Evolutionary conservation across 1,140 invertebrate species (phyloP).

Genomic region (Calliphora vicina): DNA sequence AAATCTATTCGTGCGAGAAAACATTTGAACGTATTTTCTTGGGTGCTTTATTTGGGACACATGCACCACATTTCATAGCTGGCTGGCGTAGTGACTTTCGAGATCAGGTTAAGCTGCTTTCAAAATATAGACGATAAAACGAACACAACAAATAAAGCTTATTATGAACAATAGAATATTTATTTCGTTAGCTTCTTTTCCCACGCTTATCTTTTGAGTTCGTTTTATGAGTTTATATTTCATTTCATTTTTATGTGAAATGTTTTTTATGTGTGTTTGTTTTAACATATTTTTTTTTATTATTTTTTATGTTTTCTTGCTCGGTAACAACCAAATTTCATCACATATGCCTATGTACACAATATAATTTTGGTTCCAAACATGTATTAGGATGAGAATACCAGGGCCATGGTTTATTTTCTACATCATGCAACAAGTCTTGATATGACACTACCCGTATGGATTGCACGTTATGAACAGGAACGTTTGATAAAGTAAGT

Average conservation of each 20-base stretch:
- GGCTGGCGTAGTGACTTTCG: conserved; percentile 86
- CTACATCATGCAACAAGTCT: conserved; percentile 73
- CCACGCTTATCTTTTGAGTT: too few relatives aligned
- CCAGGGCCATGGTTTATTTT: conserved; percentile 78
- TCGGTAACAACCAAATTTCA: not conserved
- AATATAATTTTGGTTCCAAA: not conserved
- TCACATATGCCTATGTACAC: not conserved
- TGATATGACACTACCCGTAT: conserved; percentile 55
- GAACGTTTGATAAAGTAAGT: conserved; percentile 59
- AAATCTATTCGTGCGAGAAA: conserved; percentile 79
- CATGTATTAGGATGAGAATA: conserved; percentile 72
- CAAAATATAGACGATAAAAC: not conserved
- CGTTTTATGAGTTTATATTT: not conserved
- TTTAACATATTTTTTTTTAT: not conserved
- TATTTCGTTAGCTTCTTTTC: not conserved
- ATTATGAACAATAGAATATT: not conserved
- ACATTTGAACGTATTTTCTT: conserved; percentile 82
- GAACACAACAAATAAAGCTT: not conserved
- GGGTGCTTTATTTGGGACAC: conserved; percentile 79
- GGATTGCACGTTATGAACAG: conserved; percentile 56
- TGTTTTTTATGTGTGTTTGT: not conserved
- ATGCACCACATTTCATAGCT: conserved; percentile 79
- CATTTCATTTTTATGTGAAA: not conserved
- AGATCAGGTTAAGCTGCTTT: conserved; percentile 63
- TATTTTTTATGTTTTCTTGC: not conserved